phyloP scores from a whole-genome alignment of 2,888 invertebrate species.

The Phragmatobia fuliginosa region DNA sequence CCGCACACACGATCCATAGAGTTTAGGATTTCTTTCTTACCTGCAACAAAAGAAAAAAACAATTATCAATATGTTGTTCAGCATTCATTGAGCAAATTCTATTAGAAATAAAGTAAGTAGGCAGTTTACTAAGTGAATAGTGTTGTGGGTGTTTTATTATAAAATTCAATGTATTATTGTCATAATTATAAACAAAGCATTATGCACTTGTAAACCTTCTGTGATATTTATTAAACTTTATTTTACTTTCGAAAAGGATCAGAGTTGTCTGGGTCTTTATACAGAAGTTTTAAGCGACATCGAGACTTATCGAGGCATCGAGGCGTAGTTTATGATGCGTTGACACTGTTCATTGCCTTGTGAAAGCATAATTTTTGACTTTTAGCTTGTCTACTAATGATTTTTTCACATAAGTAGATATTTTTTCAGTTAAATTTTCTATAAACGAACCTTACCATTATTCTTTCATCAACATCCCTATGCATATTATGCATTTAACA shows the following conservation, averaged over 20 bases:
- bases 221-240: neutral
- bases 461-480: no score
- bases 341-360: no score
- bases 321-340: neutral
- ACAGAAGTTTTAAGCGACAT: neutral
- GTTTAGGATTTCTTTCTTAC: slow-evolving; percentile 66
- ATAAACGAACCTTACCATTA: no score
- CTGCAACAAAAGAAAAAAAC: slow-evolving; percentile 77
- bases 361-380: no score
- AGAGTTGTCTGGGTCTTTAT: neutral
- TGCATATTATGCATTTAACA: no score
- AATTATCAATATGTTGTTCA: slow-evolving; percentile 35
- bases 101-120: neutral
- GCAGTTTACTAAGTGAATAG: neutral
- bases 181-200: no score
- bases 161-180: no score
- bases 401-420: no score
- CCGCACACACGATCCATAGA: slow-evolving; percentile 53
- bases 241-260: neutral
- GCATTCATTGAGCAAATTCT: slow-evolving; percentile 5
- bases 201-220: neutral
- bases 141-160: neutral
- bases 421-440: no score
- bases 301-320: neutral
- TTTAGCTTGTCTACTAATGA: no score